Conservation (phyloP, 2,888 invertebrate species). For the Panzeria rudis region DNA sequence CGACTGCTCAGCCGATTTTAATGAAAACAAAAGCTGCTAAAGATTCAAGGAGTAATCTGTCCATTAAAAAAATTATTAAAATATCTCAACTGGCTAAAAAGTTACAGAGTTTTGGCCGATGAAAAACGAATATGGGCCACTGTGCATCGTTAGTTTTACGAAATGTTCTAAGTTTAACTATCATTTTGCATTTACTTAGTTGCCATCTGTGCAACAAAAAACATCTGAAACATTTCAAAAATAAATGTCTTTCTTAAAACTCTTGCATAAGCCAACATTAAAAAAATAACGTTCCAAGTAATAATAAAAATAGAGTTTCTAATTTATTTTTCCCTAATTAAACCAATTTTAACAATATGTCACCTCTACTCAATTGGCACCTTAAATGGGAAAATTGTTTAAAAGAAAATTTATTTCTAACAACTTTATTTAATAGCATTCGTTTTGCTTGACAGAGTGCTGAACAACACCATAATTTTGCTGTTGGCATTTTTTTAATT, state of each 20-base stretch:
- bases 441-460: conserved; percentile 40
- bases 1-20: too few relatives aligned
- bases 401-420: conserved; percentile 25
- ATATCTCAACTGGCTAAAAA: too few relatives aligned
- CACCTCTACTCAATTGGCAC: conserved; percentile 41
- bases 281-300: neutral
- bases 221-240: neutral
- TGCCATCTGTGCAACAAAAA: neutral
- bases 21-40: too few relatives aligned
- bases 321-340: conserved; percentile 62
- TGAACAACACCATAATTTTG: conserved; percentile 65
- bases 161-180: neutral
- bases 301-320: conserved; percentile 17
- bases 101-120: too few relatives aligned
- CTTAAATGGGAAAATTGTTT: conserved; percentile 39
- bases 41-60: too few relatives aligned
- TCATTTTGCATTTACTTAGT: too few relatives aligned
- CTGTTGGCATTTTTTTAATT: conserved; percentile 72
- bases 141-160: too few relatives aligned
- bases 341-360: conserved; percentile 62
- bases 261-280: neutral
- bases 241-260: neutral
- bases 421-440: conserved; percentile 54
- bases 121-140: too few relatives aligned
- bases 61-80: too few relatives aligned